phyloP scores from a whole-genome alignment of 92 coral and sea anemone genomes.

The Phenganax stokvisi region DNA sequence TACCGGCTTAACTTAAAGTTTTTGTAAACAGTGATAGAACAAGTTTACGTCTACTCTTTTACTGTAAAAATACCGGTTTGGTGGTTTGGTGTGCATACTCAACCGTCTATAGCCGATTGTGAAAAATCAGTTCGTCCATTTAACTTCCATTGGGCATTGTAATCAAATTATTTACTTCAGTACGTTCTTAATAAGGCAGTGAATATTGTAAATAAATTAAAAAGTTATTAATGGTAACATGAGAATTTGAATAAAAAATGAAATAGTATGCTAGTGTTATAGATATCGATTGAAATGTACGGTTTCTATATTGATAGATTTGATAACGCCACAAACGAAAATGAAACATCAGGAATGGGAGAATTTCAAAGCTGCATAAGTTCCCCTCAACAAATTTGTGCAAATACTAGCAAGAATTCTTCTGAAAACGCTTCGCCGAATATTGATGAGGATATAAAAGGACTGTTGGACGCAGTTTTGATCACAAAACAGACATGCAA shows the following conservation, averaged over 20 bases:
- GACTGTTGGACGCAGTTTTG: neutral
- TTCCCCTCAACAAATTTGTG: neutral
- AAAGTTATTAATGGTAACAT: neutral
- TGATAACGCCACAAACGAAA: neutral
- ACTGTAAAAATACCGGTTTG: too few species aligned
- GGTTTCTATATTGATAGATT: neutral
- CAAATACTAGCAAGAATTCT: neutral
- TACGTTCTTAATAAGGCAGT: too few species aligned
- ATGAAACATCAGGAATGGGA: neutral
- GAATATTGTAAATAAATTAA: too few species aligned
- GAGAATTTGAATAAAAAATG: neutral
- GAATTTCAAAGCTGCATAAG: neutral
- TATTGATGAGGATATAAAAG: neutral
- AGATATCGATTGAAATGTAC: neutral
- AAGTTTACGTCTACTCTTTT: too few species aligned
- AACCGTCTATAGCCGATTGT: too few species aligned
- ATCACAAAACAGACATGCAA: constrained; percentile 10
- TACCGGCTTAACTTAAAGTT: too few species aligned
- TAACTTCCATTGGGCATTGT: too few species aligned
- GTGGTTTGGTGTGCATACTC: too few species aligned
- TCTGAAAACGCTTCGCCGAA: constrained; percentile 1
- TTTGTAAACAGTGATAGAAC: too few species aligned
- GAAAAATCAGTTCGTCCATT: too few species aligned
- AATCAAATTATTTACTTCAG: too few species aligned
- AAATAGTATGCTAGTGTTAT: neutral